These are phyloP conservation scores for Julus scanicus DNA, from an alignment of 2,888 invertebrate genomes.

Conservation along the genomic window DNA sequence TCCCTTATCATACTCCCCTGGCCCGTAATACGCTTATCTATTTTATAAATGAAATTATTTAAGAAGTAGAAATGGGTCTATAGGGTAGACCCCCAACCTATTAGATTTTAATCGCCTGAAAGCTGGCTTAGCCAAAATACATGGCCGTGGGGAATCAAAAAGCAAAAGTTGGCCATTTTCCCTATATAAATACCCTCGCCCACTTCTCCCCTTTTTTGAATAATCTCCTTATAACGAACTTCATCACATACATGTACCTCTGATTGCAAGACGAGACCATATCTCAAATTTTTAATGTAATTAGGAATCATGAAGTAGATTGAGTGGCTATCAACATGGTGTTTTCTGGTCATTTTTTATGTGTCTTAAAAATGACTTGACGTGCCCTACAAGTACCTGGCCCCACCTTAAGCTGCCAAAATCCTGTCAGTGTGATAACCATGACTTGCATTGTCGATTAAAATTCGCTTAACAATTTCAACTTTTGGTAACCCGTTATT, in stretches of 20 bases:
- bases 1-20: conserved; percentile 10
- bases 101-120: conserved; percentile 20
- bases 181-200: background rate
- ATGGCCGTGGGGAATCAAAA: conserved; percentile 18
- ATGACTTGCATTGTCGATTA: conserved; percentile 40
- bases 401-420: background rate
- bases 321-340: background rate
- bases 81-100: conserved; percentile 32
- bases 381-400: background rate
- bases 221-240: conserved; percentile 36
- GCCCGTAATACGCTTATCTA: conserved; percentile 21
- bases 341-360: background rate
- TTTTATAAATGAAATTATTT: conserved; percentile 38
- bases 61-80: conserved; percentile 10
- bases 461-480: background rate
- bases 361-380: background rate
- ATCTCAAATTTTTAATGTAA: background rate
- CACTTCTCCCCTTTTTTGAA: background rate
- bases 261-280: background rate
- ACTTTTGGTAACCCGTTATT: background rate
- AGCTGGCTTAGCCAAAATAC: background rate
- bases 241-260: background rate
- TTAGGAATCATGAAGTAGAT: background rate
- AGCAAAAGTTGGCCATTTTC: background rate
- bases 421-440: background rate